These are phyloP conservation scores for Hoplodrina blanda DNA, from an alignment of 2,888 invertebrate species.

Conservation along the genomic window DNA sequence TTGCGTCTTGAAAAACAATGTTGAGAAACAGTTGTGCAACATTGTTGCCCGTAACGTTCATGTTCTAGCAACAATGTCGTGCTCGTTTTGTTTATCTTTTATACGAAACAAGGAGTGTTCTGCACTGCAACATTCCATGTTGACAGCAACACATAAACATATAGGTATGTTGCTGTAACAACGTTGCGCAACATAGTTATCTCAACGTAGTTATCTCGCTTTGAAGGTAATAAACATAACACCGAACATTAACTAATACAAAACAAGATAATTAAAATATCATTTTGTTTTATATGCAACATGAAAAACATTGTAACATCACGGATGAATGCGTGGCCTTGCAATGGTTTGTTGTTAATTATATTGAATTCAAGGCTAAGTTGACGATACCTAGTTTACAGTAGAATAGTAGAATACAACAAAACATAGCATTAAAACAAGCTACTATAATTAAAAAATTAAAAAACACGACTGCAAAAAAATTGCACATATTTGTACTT, in stretches of 20 bases:
- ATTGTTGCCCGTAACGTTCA: not conserved
- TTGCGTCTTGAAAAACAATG: not conserved
- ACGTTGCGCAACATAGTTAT: not conserved
- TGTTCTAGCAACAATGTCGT: not conserved
- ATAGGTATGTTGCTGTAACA: no score
- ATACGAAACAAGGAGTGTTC: no score
- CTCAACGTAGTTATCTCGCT: not conserved
- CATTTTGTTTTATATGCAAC: not conserved
- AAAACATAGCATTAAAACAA: not conserved
- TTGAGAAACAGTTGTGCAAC: not conserved
- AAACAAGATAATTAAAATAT: not conserved
- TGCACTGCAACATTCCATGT: no score
- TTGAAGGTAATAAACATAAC: not conserved
- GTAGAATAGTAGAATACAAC: not conserved
- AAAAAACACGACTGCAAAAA: no score
- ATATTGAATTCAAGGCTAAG: conserved; percentile 21
- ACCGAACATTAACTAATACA: not conserved
- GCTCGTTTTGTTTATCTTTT: no score
- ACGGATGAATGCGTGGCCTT: conserved; percentile 21
- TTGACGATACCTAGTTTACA: no score
- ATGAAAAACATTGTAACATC: not conserved
- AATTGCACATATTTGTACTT: no score
- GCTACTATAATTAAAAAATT: no score
- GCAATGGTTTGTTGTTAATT: conserved; percentile 3
- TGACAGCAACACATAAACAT: no score